phyloP scores from a whole-genome alignment of 2,113 vertebrate genomes.

The Myxocyprinus asiaticus region DNA sequence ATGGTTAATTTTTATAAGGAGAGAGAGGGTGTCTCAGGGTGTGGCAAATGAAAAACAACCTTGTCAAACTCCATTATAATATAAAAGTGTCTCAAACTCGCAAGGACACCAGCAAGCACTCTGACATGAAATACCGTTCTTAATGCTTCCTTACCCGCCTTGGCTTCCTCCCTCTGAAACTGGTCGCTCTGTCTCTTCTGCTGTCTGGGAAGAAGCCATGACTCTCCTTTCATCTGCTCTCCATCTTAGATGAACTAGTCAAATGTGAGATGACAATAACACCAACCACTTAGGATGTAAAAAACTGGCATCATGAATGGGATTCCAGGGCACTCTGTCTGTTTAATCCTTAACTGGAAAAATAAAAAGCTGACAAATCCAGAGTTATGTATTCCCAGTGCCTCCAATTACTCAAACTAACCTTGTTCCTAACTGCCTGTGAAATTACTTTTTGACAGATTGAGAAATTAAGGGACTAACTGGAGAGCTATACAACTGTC shows the following conservation, averaged over 20 bases:
- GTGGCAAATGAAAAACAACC: background rate
- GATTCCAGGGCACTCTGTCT: no score
- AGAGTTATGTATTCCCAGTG: background rate
- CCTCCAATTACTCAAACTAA: no score
- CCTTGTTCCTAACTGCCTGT: constrained; percentile 4
- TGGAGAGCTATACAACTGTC: background rate
- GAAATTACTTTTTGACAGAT: constrained; percentile 5
- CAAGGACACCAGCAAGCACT: background rate
- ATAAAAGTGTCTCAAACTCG: background rate
- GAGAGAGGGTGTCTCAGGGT: no score
- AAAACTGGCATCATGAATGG: no score
- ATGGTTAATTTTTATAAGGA: no score
- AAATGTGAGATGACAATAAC: background rate
- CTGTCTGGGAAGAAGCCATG: constrained; percentile 43
- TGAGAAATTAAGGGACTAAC: constrained; percentile 15
- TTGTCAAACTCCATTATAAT: background rate
- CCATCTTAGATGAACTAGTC: constrained; percentile 4
- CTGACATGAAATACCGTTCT: background rate
- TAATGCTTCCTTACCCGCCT: constrained; percentile 17
- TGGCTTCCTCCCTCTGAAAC: background rate
- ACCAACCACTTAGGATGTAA: background rate
- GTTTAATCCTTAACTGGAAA: no score
- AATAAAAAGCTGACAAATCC: background rate
- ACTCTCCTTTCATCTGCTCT: constrained; percentile 32
- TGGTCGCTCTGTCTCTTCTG: constrained; percentile 17